phyloP scores from a whole-genome alignment of 2,113 vertebrate genomes.

The Egretta garzetta region DNA sequence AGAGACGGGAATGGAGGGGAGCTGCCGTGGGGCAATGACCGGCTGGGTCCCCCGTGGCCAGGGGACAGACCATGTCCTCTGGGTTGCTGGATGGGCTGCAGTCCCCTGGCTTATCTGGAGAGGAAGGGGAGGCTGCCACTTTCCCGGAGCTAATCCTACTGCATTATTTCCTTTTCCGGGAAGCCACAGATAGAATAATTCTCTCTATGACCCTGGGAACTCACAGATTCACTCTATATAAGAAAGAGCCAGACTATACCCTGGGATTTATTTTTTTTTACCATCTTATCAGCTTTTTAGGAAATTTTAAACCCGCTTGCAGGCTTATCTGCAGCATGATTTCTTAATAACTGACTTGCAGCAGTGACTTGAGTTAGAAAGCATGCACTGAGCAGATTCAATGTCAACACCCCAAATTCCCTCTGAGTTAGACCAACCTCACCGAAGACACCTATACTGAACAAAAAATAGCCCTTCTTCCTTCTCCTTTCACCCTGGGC shows the following conservation, averaged over 20 bases:
- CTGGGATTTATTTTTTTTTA: neutral
- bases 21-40: fast-evolving
- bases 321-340: neutral
- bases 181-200: neutral
- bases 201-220: neutral
- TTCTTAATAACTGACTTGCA: neutral
- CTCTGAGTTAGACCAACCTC: neutral
- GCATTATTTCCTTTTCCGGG: constrained; percentile 30
- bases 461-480: neutral
- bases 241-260: neutral
- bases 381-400: neutral
- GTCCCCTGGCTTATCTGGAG: neutral
- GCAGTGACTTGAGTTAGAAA: neutral
- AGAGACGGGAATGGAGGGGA: neutral
- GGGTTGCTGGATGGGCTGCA: neutral
- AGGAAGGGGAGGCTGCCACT: constrained; percentile 24
- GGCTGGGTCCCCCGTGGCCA: fast-evolving
- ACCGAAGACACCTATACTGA: neutral
- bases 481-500: neutral
- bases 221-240: neutral
- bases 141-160: neutral
- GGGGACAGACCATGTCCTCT: neutral
- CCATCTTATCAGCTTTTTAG: neutral
- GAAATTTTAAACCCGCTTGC: neutral
- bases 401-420: neutral